A percentile compares a stretch with the other conserved stretches of the same genome.
These are phyloP conservation scores for Xerus inauris DNA, from an alignment of 2,113 vertebrate genomes.

Conservation along the genomic window DNA sequence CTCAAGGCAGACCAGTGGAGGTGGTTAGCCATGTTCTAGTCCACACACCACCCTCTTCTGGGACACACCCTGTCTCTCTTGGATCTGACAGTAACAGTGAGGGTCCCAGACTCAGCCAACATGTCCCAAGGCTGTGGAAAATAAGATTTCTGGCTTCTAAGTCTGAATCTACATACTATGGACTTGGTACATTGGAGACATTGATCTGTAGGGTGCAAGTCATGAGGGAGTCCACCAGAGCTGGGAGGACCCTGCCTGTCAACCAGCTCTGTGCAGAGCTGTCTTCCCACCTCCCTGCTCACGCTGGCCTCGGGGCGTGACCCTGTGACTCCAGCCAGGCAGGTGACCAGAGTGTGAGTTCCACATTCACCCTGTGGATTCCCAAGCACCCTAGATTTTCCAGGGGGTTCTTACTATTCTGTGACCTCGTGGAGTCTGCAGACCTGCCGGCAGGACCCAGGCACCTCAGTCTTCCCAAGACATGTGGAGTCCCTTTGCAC, in stretches of 20 bases:
- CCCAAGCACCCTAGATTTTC: no score
- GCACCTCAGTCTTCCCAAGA: background rate
- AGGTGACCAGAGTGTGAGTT: background rate
- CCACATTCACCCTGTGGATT: background rate
- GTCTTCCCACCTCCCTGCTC: background rate
- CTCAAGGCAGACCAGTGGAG: background rate
- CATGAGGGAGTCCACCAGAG: background rate
- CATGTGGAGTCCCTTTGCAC: no score
- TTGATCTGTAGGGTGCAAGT: background rate
- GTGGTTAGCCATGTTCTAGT: rapidly evolving
- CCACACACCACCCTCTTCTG: rapidly evolving
- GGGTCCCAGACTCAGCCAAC: background rate
- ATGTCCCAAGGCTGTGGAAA: background rate
- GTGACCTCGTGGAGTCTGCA: background rate
- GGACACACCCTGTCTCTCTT: background rate
- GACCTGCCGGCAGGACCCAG: background rate
- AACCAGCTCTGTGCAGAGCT: background rate
- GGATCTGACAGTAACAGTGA: background rate
- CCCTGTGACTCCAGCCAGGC: background rate
- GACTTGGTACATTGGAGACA: slow-evolving; percentile 22
- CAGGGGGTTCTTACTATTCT: background rate
- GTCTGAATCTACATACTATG: background rate
- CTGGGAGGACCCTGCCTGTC: background rate
- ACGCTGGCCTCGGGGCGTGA: rapidly evolving
- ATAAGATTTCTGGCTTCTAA: slow-evolving; percentile 22